A percentile compares a stretch with the other conserved stretches of the same genome.
Evolutionary conservation across 2,113 vertebrate species (phyloP).

Genomic region (Micronycteris hirsuta): DNA sequence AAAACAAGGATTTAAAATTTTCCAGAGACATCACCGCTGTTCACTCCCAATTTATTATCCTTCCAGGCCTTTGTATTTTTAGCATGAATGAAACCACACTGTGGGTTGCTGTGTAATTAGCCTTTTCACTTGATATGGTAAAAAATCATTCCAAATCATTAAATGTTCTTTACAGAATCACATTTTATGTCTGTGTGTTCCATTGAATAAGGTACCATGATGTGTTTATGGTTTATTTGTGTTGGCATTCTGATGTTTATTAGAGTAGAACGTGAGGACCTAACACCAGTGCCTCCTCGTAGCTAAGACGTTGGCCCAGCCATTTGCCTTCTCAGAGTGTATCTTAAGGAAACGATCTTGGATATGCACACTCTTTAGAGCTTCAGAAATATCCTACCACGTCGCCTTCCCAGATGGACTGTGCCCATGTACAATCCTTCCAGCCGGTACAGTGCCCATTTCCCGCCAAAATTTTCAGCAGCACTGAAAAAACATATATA

Average conservation of each 20-base stretch:
- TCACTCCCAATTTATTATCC: neutral
- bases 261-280: neutral
- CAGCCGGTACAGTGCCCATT: neutral
- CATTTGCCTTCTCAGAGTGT: neutral
- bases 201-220: neutral
- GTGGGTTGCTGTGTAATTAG: neutral
- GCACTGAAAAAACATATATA: neutral
- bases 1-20: neutral
- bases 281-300: neutral
- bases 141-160: conserved; percentile 2
- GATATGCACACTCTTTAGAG: neutral
- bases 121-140: neutral
- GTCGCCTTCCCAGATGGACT: neutral
- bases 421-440: neutral
- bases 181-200: neutral
- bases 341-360: neutral
- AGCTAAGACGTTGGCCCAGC: too few species aligned
- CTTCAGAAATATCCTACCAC: neutral
- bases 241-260: neutral
- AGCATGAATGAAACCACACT: neutral
- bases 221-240: neutral
- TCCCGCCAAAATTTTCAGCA: neutral
- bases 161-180: conserved; percentile 26
- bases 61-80: neutral
- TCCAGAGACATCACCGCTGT: neutral